Evolutionary conservation across 2,113 vertebrate species (phyloP), one percentile per base, ranked within the genome.

Genomic region (Crotalus viridis): DNA sequence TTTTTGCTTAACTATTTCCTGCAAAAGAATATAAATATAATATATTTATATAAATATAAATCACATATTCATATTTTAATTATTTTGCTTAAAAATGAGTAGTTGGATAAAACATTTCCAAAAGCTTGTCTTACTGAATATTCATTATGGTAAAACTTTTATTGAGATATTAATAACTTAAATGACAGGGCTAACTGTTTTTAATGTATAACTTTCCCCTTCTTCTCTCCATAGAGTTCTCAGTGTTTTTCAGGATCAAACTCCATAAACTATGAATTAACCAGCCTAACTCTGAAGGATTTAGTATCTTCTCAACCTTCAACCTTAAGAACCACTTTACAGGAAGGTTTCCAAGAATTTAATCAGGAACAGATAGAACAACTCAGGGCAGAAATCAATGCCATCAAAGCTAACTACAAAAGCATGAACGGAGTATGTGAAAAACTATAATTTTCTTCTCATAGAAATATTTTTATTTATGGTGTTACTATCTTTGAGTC

Each of bases 261-360:
- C 96, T 99, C 98, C 46, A 59, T 97, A 89, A 98, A 94, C 95
- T 98, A 98, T 0, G 98, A 99, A 89, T 95, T 97, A 33, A 95
- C 97, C 9, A 97, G 97, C 2, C 55, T 96, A 85, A 96, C 97
- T 56, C 96, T 97, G 85, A 97, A 97, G 92, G 98, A 99, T 4
- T 88, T 96, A 3, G 85, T 95, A 26, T 94, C 95, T 55, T 97
- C 96, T 26, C 97, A 96, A 0, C 97, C 97, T 1, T 96, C 97
- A 8, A 28, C 97, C 85, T 97, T 98, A 93, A 98, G 98, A 97
- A 94, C 98, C 43, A 97, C 98, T 81, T 97, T 99, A 90, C 98
- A 98, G 91, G 98, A 98, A 8, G 98, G 98, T 69, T 98, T 95
- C 85, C 97, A 98, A 92, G 98, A 99, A 46, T 98, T 98, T 39